These are phyloP conservation scores for Psittacula cyanocephala DNA, from an alignment of 2,113 vertebrate genomes.

Conservation along the genomic window DNA sequence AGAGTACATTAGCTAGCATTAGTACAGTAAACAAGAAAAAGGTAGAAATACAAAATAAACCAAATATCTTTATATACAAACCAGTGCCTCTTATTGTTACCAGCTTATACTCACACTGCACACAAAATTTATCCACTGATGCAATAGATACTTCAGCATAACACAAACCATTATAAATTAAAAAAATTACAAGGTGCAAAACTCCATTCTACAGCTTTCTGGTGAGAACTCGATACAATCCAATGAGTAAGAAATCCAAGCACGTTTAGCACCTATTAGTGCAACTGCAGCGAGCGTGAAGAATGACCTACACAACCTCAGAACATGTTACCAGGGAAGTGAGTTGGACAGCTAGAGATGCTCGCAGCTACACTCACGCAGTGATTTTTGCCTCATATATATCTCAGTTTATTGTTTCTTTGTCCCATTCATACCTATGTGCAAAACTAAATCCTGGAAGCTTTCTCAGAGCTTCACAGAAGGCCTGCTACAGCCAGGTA, in stretches of 20 bases:
- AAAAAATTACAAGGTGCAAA: slow-evolving; percentile 81
- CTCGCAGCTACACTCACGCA: slow-evolving; percentile 34
- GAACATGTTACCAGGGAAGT: neutral
- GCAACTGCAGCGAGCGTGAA: slow-evolving; percentile 55
- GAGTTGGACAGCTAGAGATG: slow-evolving; percentile 3
- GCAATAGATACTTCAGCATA: slow-evolving; percentile 75
- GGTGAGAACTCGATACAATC: slow-evolving; percentile 68
- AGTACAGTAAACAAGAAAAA: slow-evolving; percentile 84
- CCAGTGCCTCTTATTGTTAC: slow-evolving; percentile 83
- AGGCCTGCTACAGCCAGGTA: slow-evolving; percentile 35
- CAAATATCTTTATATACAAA: slow-evolving; percentile 89
- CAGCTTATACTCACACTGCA: slow-evolving; percentile 72
- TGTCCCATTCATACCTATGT: slow-evolving; percentile 62
- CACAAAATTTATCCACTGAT: slow-evolving; percentile 66
- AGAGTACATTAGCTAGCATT: slow-evolving; percentile 85
- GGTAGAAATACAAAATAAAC: slow-evolving; percentile 85
- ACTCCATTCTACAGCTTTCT: slow-evolving; percentile 75
- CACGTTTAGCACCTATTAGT: slow-evolving; percentile 69
- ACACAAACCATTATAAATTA: slow-evolving; percentile 83
- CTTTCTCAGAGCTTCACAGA: slow-evolving; percentile 1
- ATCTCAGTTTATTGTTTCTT: slow-evolving; percentile 57
- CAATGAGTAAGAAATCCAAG: slow-evolving; percentile 59
- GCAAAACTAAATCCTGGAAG: slow-evolving; percentile 66
- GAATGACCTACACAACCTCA: slow-evolving; percentile 22
- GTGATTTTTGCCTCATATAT: slow-evolving; percentile 20